Evolutionary conservation across 2,113 vertebrate species (phyloP).

Genomic region (Tragelaphus imberbis): DNA sequence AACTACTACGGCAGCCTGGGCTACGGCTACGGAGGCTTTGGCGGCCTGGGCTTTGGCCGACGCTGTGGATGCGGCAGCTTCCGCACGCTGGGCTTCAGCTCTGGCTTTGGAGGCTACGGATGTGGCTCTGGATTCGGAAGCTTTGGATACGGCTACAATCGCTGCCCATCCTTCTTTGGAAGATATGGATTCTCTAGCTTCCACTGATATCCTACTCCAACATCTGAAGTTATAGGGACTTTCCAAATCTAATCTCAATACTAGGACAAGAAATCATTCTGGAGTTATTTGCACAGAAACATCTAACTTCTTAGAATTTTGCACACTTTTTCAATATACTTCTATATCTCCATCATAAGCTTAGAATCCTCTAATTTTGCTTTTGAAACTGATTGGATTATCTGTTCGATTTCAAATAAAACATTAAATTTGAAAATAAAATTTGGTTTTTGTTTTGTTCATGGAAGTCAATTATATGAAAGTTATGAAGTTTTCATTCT

Average conservation of each 20-base stretch:
- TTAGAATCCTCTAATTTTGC: not conserved
- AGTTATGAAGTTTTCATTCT: not conserved
- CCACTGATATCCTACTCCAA: not conserved
- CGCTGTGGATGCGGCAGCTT: not conserved
- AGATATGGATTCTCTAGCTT: not conserved
- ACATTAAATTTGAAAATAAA: not conserved
- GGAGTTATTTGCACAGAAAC: not conserved
- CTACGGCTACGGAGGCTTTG: fast-evolving
- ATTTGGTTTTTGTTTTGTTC: not conserved
- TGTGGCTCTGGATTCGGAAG: not conserved
- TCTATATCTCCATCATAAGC: not conserved
- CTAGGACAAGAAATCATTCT: not conserved
- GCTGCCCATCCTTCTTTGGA: not conserved
- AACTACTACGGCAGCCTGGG: not conserved
- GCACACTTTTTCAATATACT: not conserved
- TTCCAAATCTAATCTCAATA: not conserved
- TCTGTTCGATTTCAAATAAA: not conserved
- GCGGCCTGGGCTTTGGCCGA: not conserved
- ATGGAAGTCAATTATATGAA: not conserved
- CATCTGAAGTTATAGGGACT: not conserved
- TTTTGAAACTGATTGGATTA: not conserved
- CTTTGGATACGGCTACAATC: not conserved
- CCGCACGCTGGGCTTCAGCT: not conserved
- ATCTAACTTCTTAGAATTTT: not conserved
- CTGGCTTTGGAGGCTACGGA: not conserved